These are phyloP conservation scores for Elysia chlorotica DNA, from an alignment of 1,140 invertebrate genomes.

Conservation along the genomic window DNA sequence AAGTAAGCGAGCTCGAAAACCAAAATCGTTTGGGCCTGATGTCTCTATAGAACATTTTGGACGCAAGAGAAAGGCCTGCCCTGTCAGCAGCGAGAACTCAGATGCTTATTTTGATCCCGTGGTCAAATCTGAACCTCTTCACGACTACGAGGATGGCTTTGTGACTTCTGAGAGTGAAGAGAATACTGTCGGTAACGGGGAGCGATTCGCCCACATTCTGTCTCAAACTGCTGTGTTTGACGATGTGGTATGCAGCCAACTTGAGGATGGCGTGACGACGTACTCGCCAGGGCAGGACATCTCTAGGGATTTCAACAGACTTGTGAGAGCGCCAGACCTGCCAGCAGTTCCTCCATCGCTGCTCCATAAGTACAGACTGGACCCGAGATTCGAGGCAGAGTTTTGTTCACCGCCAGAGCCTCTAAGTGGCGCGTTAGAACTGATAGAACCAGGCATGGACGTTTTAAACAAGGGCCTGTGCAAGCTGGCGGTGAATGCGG, in stretches of 20 bases:
- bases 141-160: too few relatives aligned
- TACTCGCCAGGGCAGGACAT: background rate
- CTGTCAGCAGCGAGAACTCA: too few relatives aligned
- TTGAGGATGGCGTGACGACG: background rate
- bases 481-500: conserved; percentile 13
- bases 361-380: background rate
- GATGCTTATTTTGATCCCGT: too few relatives aligned
- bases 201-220: conserved; percentile 16
- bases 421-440: background rate
- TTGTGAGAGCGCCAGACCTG: background rate
- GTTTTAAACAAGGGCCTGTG: background rate
- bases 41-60: conserved; percentile 5
- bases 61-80: too few relatives aligned
- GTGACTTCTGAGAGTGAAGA: too few relatives aligned
- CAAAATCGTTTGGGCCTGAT: conserved; percentile 13
- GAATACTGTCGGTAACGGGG: background rate
- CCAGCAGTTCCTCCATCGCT: background rate
- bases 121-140: too few relatives aligned
- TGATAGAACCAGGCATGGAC: conserved; percentile 6
- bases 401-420: conserved; percentile 1
- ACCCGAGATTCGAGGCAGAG: conserved; percentile 13
- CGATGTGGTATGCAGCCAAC: background rate
- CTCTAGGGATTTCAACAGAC: conserved; percentile 6
- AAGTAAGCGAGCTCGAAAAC: conserved; percentile 14
- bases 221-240: conserved; percentile 15